Evolutionary conservation across 2,113 vertebrate genomes (phyloP).

Genomic region (Monopterus albus): DNA sequence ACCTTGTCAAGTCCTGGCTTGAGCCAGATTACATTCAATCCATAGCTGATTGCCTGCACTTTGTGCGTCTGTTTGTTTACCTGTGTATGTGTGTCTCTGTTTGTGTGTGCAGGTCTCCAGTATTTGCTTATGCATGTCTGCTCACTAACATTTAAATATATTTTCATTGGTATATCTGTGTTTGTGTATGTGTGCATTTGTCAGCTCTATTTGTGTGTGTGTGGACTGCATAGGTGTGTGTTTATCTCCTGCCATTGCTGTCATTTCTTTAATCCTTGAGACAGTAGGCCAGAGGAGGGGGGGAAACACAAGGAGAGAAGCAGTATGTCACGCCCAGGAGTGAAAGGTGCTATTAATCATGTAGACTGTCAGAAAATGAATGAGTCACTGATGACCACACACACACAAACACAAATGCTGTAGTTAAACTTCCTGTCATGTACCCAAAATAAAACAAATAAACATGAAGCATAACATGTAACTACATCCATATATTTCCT

Average conservation of each 20-base stretch:
- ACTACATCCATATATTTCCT: too few relatives aligned
- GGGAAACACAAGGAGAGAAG: conserved; percentile 23
- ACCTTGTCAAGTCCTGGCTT: conserved; percentile 31
- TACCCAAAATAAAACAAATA: too few relatives aligned
- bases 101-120: neutral
- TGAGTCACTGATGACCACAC: conserved; percentile 20
- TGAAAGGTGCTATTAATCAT: conserved; percentile 78
- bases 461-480: too few relatives aligned
- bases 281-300: conserved; percentile 14
- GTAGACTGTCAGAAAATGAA: conserved; percentile 45
- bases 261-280: conserved; percentile 50
- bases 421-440: too few relatives aligned
- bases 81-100: conserved; percentile 11
- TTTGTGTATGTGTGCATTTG: too few relatives aligned
- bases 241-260: conserved; percentile 37
- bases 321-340: conserved; percentile 34
- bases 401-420: conserved; percentile 14
- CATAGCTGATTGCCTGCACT: conserved; percentile 14
- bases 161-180: conserved; percentile 21
- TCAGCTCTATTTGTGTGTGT: neutral
- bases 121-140: neutral
- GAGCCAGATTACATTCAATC: conserved; percentile 25
- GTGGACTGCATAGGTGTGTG: neutral
- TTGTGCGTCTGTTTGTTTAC: neutral
- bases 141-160: conserved; percentile 10